Evolutionary conservation across 2,797 vertebrate species (phyloP), one percentile per base, ranked within the genome.

Genomic region (Ptychadena robeensis): DNA sequence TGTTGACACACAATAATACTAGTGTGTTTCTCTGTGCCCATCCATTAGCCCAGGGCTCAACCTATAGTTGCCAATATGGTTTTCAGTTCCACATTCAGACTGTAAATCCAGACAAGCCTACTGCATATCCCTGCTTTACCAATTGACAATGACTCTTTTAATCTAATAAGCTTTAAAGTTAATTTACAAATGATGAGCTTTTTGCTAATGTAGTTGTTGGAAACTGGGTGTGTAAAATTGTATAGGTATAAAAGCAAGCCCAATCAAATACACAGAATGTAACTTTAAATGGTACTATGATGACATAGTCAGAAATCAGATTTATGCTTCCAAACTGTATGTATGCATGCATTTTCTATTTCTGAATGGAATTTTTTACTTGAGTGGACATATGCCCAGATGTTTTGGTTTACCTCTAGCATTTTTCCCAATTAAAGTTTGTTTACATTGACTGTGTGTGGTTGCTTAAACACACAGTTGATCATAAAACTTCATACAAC

Each of bases 401-500:
- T 79, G 65, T 57, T 79, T 79, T 79, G 76, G 76, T 79, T 68
- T 79, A 66, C 76, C 65, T 48, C 76, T 68, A 68, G 66, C 40
- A 79, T 53, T 79, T 67, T 68, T 79, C 44, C 75, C 12, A 79
- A 68, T 79, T 79, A 79, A 68, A 40, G 12, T 35, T 12, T 57
- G 75, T 68, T 78, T 78, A 78, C 64, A 68, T 34, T 53, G 64
- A 32, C 75, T 68, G 40, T 79, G 48, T 79, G 76, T 59, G 31
- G 76, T 79, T 65, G 65, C 48, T 79, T 31, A 31, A 79, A 79
- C 65, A 28, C 75, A 77, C 76, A 79, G 76, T 57, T 35, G 31
- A 57, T 79, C 65, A 68, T 79, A 79, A 79, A 79, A 40, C 68
- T 79, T 79, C 76, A 67, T 77, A 77, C n/a, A 77, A 30, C 22